Evolutionary conservation across 2,797 vertebrate genomes (phyloP).

Genomic region (Leuciscus waleckii): DNA sequence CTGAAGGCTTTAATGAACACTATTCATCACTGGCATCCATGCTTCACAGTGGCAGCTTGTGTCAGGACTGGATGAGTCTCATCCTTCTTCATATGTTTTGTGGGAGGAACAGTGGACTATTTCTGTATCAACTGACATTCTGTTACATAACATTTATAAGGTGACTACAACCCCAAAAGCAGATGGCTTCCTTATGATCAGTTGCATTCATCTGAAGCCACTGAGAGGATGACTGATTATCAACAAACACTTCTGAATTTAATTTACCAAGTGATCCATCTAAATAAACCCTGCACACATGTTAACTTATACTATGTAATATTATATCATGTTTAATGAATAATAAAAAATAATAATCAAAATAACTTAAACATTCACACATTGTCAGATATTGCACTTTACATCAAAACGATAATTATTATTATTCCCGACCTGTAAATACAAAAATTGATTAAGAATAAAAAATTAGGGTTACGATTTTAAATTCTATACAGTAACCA

Average conservation of each 20-base stretch:
- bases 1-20: conserved; percentile 46
- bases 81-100: conserved; percentile 53
- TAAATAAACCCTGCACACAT: not conserved
- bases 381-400: not conserved
- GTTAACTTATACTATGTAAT: not conserved
- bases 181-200: conserved; percentile 40
- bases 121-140: conserved; percentile 55
- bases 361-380: not conserved
- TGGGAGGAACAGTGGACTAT: conserved; percentile 59
- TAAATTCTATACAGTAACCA: too few species aligned
- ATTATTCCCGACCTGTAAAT: not conserved
- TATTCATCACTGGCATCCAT: conserved; percentile 51
- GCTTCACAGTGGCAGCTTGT: conserved; percentile 36
- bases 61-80: conserved; percentile 45
- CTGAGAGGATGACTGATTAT: not conserved
- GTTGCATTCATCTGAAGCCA: conserved; percentile 22
- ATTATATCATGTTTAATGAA: not conserved
- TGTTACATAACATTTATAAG: conserved; percentile 58
- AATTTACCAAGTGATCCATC: too few species aligned
- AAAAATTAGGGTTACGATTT: not conserved
- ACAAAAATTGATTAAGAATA: not conserved
- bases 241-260: not conserved
- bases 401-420: not conserved
- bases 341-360: not conserved
- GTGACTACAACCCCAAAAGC: conserved; percentile 45